These are phyloP conservation scores for Parapsyche elsis DNA, from an alignment of 1,140 invertebrate genomes.

Conservation along the genomic window DNA sequence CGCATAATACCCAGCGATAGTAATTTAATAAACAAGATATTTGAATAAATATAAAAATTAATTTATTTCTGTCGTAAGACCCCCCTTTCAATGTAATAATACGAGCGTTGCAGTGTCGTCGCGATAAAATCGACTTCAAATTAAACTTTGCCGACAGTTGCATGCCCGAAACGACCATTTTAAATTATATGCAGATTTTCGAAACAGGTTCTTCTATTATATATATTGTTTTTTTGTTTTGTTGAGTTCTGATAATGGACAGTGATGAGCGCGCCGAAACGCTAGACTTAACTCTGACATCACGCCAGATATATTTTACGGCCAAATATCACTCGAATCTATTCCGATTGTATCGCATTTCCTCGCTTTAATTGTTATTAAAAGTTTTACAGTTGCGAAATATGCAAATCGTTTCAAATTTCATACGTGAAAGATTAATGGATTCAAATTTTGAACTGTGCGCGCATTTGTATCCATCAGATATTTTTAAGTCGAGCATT, in stretches of 20 bases:
- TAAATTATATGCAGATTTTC: slow-evolving; percentile 30
- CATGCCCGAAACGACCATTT: slow-evolving; percentile 39
- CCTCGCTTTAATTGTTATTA: slow-evolving; percentile 23
- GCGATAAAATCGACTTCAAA: slow-evolving; percentile 40
- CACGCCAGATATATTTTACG: slow-evolving; percentile 11
- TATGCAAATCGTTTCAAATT: slow-evolving; percentile 6
- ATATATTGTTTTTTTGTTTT: slow-evolving; percentile 21
- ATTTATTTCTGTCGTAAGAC: too few species aligned
- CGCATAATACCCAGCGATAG: too few species aligned
- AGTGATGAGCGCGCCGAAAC: slow-evolving; percentile 31
- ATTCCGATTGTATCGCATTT: neutral
- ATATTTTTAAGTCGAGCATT: neutral
- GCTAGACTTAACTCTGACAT: slow-evolving; percentile 31
- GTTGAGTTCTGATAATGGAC: slow-evolving; percentile 25
- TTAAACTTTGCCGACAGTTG: slow-evolving; percentile 44
- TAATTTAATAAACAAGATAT: too few species aligned
- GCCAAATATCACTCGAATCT: slow-evolving; percentile 1
- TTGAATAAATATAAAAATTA: too few species aligned
- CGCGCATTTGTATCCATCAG: neutral
- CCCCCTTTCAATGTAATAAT: too few species aligned
- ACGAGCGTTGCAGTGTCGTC: neutral
- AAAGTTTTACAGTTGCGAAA: slow-evolving; percentile 30
- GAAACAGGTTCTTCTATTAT: slow-evolving; percentile 37
- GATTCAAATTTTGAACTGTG: slow-evolving; percentile 1
- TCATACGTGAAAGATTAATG: slow-evolving; percentile 2